Percentiles rank a stretch among this genome's conserved stretches.
These are phyloP conservation scores for Zophobas morio DNA, from an alignment of 1,140 invertebrate species.

Conservation along the genomic window DNA sequence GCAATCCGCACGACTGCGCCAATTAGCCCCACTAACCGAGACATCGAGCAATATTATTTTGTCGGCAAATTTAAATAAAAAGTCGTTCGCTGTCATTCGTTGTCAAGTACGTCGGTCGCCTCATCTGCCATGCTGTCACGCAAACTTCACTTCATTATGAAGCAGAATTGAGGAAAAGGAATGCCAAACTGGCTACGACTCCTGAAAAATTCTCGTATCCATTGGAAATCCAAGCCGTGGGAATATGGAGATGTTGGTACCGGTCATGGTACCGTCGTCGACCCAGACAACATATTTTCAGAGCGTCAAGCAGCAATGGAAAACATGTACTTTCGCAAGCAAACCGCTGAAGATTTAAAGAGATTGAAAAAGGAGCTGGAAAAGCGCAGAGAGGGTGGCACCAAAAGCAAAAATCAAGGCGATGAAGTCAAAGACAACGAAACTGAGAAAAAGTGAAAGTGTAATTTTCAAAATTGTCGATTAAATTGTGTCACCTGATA, in stretches of 20 bases:
- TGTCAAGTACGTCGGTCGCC: too few relatives aligned
- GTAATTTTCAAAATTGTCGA: neutral
- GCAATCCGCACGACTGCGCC: too few relatives aligned
- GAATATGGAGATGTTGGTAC: neutral
- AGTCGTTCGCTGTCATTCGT: too few relatives aligned
- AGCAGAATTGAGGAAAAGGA: too few relatives aligned
- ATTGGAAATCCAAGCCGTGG: too few relatives aligned
- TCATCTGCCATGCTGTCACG: too few relatives aligned
- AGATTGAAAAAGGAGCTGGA: constrained; percentile 1
- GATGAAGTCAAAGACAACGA: neutral
- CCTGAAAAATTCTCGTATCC: too few relatives aligned
- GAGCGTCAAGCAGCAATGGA: constrained; percentile 23
- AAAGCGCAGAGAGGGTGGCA: neutral
- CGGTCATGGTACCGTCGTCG: neutral
- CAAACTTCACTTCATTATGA: too few relatives aligned
- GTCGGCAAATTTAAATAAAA: too few relatives aligned
- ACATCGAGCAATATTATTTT: too few relatives aligned
- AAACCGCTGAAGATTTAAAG: neutral
- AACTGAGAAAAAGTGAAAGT: neutral
- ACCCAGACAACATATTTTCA: constrained; percentile 20
- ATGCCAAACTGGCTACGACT: too few relatives aligned
- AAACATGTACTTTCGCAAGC: constrained; percentile 14
- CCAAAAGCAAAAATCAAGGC: neutral
- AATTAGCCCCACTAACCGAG: too few relatives aligned
- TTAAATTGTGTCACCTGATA: neutral